phyloP scores from a whole-genome alignment of 2,888 invertebrate genomes.

The Napeogenes sylphis region DNA sequence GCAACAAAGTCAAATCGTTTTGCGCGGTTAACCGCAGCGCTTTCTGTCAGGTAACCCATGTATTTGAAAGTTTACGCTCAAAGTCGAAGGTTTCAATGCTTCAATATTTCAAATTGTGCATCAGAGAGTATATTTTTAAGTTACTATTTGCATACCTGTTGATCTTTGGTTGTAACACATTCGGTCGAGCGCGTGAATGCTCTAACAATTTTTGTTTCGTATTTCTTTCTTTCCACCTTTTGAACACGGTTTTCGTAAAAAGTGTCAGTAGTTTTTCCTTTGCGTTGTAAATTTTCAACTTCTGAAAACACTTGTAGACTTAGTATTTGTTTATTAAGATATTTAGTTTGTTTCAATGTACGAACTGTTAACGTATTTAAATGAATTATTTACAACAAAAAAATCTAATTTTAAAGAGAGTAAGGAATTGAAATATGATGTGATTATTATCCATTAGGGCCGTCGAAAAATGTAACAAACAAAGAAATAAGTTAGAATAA shows the following conservation, averaged over 20 bases:
- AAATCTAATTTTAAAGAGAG: neutral
- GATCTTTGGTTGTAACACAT: conserved; percentile 37
- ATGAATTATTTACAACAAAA: neutral
- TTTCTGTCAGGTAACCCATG: conserved; percentile 68
- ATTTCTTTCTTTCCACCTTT: conserved; percentile 28
- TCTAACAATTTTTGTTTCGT: conserved; percentile 43
- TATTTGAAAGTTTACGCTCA: conserved; percentile 67
- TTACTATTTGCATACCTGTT: conserved; percentile 59
- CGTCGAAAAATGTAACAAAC: conserved; percentile 4
- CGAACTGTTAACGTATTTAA: neutral
- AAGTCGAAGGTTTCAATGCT: conserved; percentile 53
- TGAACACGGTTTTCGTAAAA: conserved; percentile 15
- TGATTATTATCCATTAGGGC: neutral
- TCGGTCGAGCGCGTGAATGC: conserved; percentile 38
- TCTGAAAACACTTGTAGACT: neutral
- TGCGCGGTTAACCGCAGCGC: conserved; percentile 72
- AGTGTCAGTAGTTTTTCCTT: neutral
- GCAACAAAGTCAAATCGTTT: conserved; percentile 74
- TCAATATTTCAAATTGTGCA: conserved; percentile 55
- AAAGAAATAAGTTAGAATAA: conserved; percentile 29
- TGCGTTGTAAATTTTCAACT: neutral
- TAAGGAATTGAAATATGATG: no score
- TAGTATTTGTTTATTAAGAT: neutral
- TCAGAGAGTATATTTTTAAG: conserved; percentile 43
- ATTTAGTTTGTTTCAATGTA: neutral